These are phyloP conservation scores for Phylloscopus whistleri DNA, from an alignment of 2,113 vertebrate species.

Conservation along the genomic window DNA sequence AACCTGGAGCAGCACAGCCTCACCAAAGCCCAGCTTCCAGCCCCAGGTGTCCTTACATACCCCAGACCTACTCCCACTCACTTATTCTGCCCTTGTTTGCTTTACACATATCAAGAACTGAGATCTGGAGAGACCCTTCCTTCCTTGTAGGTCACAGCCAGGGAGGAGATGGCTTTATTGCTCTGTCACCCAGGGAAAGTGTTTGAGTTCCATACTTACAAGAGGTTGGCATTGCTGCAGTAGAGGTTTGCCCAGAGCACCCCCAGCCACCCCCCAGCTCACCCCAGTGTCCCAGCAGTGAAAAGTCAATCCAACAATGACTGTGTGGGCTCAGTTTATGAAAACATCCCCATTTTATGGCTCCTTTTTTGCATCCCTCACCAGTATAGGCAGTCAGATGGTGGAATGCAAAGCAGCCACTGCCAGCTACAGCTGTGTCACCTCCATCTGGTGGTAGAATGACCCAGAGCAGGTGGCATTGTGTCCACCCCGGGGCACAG, in stretches of 20 bases:
- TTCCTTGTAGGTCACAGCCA: neutral
- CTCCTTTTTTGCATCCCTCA: neutral
- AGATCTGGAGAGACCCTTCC: neutral
- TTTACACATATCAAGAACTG: neutral
- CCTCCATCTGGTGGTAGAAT: neutral
- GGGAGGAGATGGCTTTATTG: neutral
- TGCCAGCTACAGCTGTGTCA: neutral
- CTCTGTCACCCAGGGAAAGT: neutral
- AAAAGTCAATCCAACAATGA: neutral
- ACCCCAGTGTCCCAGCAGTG: neutral
- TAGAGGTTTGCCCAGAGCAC: neutral
- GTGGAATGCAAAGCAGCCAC: neutral
- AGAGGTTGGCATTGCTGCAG: neutral
- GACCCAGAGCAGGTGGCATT: neutral
- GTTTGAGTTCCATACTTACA: rapidly evolving
- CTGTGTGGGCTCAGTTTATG: rapidly evolving
- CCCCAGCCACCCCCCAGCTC: neutral
- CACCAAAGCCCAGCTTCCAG: neutral
- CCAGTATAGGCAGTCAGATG: neutral
- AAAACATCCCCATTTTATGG: neutral
- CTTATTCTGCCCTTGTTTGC: neutral
- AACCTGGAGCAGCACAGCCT: neutral
- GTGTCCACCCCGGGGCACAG: neutral
- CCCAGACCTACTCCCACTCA: neutral
- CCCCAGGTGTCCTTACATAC: neutral